A percentile compares a stretch with the other conserved stretches of the same genome.
Conservation (phyloP, 1,140 invertebrate species). For the Neodiprion fabricii region DNA sequence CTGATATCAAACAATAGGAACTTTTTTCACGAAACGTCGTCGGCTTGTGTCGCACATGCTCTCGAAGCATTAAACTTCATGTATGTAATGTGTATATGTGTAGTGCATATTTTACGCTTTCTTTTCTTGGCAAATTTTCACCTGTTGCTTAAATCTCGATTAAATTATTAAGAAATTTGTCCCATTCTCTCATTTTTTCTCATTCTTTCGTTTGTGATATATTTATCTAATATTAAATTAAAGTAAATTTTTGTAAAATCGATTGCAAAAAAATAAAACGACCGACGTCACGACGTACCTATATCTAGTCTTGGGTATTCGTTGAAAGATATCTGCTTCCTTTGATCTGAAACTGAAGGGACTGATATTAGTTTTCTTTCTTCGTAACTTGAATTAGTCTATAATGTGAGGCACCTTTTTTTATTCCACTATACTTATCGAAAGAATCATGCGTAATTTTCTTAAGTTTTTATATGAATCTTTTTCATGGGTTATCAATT, state of each 20-base stretch:
- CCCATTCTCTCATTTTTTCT: not conserved
- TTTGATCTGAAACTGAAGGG: constrained; percentile 53
- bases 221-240: not conserved
- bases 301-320: constrained; percentile 58
- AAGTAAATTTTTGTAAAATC: not conserved
- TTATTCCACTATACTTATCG: constrained; percentile 9
- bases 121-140: not conserved
- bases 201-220: not conserved
- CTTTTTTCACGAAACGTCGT: not conserved
- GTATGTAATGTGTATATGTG: too few relatives aligned
- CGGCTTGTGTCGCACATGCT: not conserved
- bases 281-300: constrained; percentile 44
- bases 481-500: not conserved
- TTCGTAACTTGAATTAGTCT: constrained; percentile 14
- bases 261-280: not conserved
- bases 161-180: not conserved
- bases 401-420: not conserved
- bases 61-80: not conserved
- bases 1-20: too few relatives aligned
- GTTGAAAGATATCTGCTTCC: constrained; percentile 53
- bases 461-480: constrained; percentile 4
- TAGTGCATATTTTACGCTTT: not conserved
- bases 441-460: not conserved
- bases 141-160: not conserved
- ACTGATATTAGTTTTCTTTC: constrained; percentile 16